Evolutionary conservation across 2,797 vertebrate species (phyloP).

Genomic region (Dendrocincla tyrannina): DNA sequence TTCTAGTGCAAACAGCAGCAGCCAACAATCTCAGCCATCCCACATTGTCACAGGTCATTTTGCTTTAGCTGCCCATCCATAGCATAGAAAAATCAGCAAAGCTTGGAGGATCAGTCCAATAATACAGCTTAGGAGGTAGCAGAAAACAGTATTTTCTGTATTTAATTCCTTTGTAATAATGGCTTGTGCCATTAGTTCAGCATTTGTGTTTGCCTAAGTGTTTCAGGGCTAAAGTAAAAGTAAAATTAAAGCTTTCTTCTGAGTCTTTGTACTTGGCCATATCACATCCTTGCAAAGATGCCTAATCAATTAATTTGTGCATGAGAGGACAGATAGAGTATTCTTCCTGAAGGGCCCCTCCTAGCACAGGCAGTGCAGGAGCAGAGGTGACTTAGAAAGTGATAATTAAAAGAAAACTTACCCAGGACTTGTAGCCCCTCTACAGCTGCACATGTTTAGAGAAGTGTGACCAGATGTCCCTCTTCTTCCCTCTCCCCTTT

Average conservation of each 20-base stretch:
- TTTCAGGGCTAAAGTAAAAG: not conserved
- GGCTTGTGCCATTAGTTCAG: not conserved
- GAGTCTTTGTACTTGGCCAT: not conserved
- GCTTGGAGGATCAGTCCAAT: not conserved
- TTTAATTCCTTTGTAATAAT: conserved; percentile 55
- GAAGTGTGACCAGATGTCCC: not conserved
- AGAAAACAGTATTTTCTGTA: conserved; percentile 4
- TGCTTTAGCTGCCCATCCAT: not conserved
- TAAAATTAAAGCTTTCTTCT: conserved; percentile 32
- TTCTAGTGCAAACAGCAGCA: not conserved
- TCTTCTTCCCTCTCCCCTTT: not conserved
- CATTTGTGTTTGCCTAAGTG: not conserved
- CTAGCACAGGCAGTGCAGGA: not conserved
- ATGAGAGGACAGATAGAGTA: conserved; percentile 31
- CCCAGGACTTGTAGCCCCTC: not conserved
- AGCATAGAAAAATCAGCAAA: not conserved
- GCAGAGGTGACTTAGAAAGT: conserved; percentile 18
- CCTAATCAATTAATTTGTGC: conserved; percentile 42
- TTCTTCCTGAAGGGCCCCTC: conserved; percentile 12
- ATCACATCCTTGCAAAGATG: conserved; percentile 7
- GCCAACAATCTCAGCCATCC: not conserved
- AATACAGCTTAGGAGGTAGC: not conserved
- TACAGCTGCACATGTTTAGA: not conserved
- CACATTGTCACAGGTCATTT: not conserved
- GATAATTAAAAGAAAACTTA: conserved; percentile 33